A percentile compares a stretch with the other conserved stretches of the same genome.
Evolutionary conservation across 2,113 vertebrate species (phyloP).

Genomic region (Colistium nudipinnis): DNA sequence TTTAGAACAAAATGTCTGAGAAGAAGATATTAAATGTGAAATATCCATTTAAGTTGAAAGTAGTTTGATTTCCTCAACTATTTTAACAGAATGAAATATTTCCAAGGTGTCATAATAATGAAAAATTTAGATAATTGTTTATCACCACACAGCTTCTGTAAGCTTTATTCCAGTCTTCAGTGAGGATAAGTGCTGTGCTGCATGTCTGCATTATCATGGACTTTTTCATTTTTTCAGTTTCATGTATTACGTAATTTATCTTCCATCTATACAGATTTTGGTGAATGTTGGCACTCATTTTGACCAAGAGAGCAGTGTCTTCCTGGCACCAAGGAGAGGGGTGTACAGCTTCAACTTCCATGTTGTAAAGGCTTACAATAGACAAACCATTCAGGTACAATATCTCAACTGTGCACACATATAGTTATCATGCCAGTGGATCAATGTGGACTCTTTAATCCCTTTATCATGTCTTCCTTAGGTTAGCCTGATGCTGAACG

Average conservation of each 20-base stretch:
- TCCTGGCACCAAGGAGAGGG: slow-evolving; percentile 86
- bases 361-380: slow-evolving; percentile 91
- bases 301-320: slow-evolving; percentile 87
- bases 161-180: background rate
- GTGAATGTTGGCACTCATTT: slow-evolving; percentile 89
- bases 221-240: background rate
- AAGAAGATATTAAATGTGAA: background rate
- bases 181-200: background rate
- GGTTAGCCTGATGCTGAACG: slow-evolving; percentile 90
- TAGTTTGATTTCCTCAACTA: background rate
- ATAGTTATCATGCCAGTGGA: fast-evolving
- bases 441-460: background rate
- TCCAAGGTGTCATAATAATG: background rate
- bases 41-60: background rate
- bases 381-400: slow-evolving; percentile 89
- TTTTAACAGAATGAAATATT: background rate
- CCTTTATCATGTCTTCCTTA: slow-evolving; percentile 39
- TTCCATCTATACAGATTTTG: no score
- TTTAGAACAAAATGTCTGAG: background rate
- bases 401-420: background rate
- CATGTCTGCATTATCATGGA: background rate
- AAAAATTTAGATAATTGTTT: background rate
- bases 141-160: background rate
- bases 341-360: slow-evolving; percentile 92
- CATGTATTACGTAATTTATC: background rate